Conservation (phyloP, 2,113 vertebrate genomes). For the Phoxinus phoxinus region DNA sequence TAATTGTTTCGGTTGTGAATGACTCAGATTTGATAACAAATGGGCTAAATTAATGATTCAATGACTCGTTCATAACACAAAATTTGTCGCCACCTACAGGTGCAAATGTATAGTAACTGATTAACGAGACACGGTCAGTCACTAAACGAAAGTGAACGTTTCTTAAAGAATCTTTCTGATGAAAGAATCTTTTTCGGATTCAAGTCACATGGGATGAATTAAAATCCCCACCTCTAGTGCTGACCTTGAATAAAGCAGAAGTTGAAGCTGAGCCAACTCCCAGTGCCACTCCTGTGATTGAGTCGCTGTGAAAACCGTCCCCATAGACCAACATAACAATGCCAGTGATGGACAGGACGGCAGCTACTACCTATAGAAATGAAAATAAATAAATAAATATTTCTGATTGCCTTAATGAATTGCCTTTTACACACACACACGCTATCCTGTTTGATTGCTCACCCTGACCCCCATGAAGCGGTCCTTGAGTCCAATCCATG, state of each 20-base stretch:
- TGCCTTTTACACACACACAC: no score
- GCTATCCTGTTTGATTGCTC: neutral
- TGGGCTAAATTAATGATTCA: neutral
- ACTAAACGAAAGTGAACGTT: neutral
- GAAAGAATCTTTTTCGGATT: neutral
- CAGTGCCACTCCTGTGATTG: conserved; percentile 66
- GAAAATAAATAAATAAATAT: neutral
- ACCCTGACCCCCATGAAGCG: conserved; percentile 70
- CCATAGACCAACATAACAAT: conserved; percentile 70
- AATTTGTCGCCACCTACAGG: neutral
- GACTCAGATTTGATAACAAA: neutral
- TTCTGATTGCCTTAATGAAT: neutral
- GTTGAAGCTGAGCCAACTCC: conserved; percentile 67
- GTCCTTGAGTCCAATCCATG: conserved; percentile 70
- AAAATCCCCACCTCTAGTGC: neutral
- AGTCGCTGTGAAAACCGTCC: conserved; percentile 65
- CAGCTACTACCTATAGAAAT: conserved; percentile 64
- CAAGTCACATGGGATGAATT: neutral
- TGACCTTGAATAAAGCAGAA: conserved; percentile 69
- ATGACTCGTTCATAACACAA: neutral
- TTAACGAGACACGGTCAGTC: neutral
- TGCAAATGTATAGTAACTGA: neutral
- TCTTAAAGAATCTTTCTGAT: neutral
- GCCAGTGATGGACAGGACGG: conserved; percentile 69
- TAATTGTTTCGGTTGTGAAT: no score